Base-by-base conservation (phyloP, 2,113 vertebrate genomes). In the Caloenas nicobarica region DNA sequence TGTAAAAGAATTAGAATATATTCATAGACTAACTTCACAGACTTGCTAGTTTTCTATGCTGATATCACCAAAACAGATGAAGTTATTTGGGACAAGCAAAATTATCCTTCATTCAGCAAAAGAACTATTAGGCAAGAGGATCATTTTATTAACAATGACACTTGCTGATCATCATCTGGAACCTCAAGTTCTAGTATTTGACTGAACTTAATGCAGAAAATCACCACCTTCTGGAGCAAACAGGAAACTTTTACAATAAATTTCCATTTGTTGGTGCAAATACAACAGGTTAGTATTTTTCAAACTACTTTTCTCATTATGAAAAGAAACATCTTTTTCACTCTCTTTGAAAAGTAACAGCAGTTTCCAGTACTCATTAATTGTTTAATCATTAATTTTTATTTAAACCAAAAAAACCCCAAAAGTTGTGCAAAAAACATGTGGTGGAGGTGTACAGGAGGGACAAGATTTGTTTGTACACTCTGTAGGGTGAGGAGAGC, bases 1-100 rank as follows among this genome's bases (percentile, higher is more conserved):
- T 99, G 79, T 44, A 53, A 82, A 79, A 88, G 54, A 87, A 58
- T 53, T 19, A 22, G 19, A 91, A 87, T 22, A 44, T 70, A 81
- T 80, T 76, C 6, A 72, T 3, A 10, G 6, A 64, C 21, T 62
- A 51, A 96, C 34, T 56, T 77, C 40, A 46, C 31, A 91, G 18
- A 64, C 29, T 61, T 46, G 34, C 44, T 68, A 29, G 53, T 60
- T 44, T 76, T 50, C 69, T 65, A 22, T 12, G 57, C 23, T 48
- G 34, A 23, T 54, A 86, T 4, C 33, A 73, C 54, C 66, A 48
- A 81, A 54, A 46, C 14, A 86, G 62, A 69, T 36, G 31, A 78
- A 81, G 26, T 16, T 17, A 31, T 17, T 50, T n/a, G 29, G 10
- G 25, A 36, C 5, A 79, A 80, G 70, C 7, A 91, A 74, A 88